These are phyloP conservation scores for Dolichotis patagonum DNA, from an alignment of 2,113 vertebrate genomes.

Conservation along the genomic window DNA sequence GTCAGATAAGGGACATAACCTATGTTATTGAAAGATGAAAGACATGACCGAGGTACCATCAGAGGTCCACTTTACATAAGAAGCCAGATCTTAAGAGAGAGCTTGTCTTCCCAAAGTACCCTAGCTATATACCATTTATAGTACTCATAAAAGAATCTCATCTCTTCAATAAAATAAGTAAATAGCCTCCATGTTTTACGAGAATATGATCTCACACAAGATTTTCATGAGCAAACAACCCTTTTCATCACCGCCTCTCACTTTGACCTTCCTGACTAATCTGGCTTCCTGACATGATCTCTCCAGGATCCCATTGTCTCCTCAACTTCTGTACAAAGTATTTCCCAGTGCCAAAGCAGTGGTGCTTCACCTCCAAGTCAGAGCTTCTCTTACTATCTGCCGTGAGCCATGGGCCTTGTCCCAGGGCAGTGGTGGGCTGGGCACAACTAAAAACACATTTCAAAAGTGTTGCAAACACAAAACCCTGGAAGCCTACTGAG, in stretches of 20 bases:
- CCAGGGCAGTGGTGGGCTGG: neutral
- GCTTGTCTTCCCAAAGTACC: neutral
- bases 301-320: neutral
- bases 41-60: neutral
- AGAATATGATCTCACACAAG: neutral
- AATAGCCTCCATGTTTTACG: neutral
- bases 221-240: neutral
- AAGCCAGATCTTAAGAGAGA: neutral
- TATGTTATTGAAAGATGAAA: neutral
- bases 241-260: neutral
- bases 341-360: neutral
- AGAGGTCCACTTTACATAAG: neutral
- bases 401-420: neutral
- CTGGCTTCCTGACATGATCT: neutral
- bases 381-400: neutral
- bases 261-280: neutral
- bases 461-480: constrained; percentile 8
- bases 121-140: neutral
- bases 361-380: neutral
- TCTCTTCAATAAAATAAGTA: neutral
- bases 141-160: neutral
- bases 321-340: neutral
- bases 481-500: neutral
- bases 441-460: neutral
- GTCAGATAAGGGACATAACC: neutral